A percentile compares a stretch with the other conserved stretches of the same genome.
These are phyloP conservation scores for Ceraclea dissimilis DNA, from an alignment of 2,888 invertebrate genomes.

Conservation along the genomic window DNA sequence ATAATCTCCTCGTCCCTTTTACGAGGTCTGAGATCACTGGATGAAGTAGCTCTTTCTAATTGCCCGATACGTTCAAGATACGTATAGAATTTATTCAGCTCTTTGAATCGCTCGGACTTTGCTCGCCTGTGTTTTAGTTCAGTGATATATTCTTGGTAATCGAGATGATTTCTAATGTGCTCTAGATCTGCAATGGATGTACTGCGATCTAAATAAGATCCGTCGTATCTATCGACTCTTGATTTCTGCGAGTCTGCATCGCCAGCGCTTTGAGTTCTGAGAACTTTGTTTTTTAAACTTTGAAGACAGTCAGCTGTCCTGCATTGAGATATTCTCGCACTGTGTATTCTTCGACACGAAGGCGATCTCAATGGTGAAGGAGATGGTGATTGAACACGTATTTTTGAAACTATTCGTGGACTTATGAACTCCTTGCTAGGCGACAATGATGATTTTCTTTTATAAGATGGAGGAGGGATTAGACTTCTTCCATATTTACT, in stretches of 20 bases:
- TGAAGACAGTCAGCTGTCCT: conserved; percentile 35
- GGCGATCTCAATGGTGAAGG: conserved; percentile 57
- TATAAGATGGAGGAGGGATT: conserved; percentile 19
- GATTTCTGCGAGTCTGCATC: conserved; percentile 44
- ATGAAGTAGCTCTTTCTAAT: conserved; percentile 69
- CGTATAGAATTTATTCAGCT: conserved; percentile 77
- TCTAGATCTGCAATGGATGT: conserved; percentile 34
- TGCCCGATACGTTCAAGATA: conserved; percentile 79
- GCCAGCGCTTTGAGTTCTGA: conserved; percentile 59
- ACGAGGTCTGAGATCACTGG: conserved; percentile 60
- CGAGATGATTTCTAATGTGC: conserved; percentile 42
- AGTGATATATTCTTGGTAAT: conserved; percentile 60
- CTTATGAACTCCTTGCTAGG: conserved; percentile 3
- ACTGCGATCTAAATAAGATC: conserved; percentile 28
- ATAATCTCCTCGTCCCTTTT: conserved; percentile 72
- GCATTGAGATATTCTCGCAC: conserved; percentile 38
- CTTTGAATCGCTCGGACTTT: conserved; percentile 73
- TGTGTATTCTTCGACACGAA: conserved; percentile 57
- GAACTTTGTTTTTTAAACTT: conserved; percentile 38
- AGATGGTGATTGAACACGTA: conserved; percentile 39
- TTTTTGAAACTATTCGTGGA: conserved; percentile 3
- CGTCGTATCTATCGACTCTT: conserved; percentile 14
- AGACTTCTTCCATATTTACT: conserved; percentile 13
- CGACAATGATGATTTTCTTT: conserved; percentile 15
- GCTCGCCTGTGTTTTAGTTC: conserved; percentile 58